Evolutionary conservation across 1,140 invertebrate species (phyloP).

Genomic region (Galleria mellonella): DNA sequence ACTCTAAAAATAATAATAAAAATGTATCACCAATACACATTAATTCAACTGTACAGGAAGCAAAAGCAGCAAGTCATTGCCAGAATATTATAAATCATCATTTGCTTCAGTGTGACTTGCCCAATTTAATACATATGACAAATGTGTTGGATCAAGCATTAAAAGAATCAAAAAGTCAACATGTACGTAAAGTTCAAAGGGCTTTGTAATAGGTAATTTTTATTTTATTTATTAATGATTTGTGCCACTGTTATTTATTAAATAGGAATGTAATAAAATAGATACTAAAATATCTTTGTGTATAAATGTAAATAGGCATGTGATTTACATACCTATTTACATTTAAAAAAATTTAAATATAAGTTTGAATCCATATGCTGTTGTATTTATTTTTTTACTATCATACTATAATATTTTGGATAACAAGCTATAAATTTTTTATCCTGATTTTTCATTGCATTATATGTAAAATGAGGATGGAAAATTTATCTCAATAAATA

Average conservation of each 20-base stretch:
- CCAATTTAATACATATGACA: slow-evolving; percentile 61
- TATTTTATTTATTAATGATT: no score
- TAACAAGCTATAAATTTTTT: no score
- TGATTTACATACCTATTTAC: no score
- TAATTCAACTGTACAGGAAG: slow-evolving; percentile 40
- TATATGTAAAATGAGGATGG: no score
- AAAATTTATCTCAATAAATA: no score
- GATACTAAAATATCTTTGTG: no score
- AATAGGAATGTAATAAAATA: background rate
- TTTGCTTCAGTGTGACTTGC: slow-evolving; percentile 58
- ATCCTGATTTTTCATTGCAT: no score
- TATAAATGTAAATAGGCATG: no score
- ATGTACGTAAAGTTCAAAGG: slow-evolving; percentile 66
- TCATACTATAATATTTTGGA: no score
- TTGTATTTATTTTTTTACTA: no score
- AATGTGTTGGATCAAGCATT: slow-evolving; percentile 61
- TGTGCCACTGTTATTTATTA: background rate
- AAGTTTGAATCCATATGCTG: no score
- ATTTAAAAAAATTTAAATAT: no score
- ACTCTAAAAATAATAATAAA: slow-evolving; percentile 13
- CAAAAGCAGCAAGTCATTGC: slow-evolving; percentile 53
- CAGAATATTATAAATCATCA: slow-evolving; percentile 53
- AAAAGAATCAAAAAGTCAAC: slow-evolving; percentile 67
- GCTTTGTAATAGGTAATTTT: slow-evolving; percentile 36
- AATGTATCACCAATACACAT: slow-evolving; percentile 20